Conservation (phyloP, 2,113 vertebrate genomes). For the Nothocercus nigrocapillus region DNA sequence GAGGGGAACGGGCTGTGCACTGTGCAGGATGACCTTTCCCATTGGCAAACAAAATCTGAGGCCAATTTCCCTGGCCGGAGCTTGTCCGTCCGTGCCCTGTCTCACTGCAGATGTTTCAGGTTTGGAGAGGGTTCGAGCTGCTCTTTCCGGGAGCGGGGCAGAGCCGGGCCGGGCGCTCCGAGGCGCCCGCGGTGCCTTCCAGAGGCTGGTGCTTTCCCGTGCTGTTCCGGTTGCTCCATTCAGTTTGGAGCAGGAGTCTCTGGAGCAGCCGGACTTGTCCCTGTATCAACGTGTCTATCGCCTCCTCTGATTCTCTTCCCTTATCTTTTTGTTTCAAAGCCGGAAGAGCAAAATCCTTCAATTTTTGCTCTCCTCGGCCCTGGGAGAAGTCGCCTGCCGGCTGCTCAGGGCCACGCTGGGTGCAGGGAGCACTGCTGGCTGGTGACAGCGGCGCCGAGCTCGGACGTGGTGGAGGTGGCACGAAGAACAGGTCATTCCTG, state of each 20-base stretch:
- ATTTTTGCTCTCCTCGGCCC: background rate
- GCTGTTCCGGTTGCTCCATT: background rate
- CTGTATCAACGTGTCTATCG: too few species aligned
- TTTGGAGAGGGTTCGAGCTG: background rate
- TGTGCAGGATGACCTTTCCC: background rate
- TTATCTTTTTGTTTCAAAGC: background rate
- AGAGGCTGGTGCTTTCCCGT: background rate
- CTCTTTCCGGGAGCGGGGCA: background rate
- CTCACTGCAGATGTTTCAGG: background rate
- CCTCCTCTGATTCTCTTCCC: background rate
- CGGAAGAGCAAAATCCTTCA: background rate
- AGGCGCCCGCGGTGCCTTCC: background rate
- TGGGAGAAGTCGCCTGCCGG: background rate
- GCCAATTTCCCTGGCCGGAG: background rate
- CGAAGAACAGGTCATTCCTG: background rate
- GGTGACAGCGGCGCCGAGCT: background rate
- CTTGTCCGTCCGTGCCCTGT: background rate
- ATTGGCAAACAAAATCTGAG: background rate
- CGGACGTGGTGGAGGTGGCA: accelerated
- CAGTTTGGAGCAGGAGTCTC: background rate
- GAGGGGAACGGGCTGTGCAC: background rate
- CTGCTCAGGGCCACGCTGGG: background rate
- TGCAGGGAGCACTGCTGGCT: background rate
- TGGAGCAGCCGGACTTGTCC: too few species aligned
- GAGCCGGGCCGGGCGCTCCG: background rate